A percentile compares a stretch with the other conserved stretches of the same genome.
phyloP scores from a whole-genome alignment of 2,888 invertebrate species.

The Sisyra terminalis region DNA sequence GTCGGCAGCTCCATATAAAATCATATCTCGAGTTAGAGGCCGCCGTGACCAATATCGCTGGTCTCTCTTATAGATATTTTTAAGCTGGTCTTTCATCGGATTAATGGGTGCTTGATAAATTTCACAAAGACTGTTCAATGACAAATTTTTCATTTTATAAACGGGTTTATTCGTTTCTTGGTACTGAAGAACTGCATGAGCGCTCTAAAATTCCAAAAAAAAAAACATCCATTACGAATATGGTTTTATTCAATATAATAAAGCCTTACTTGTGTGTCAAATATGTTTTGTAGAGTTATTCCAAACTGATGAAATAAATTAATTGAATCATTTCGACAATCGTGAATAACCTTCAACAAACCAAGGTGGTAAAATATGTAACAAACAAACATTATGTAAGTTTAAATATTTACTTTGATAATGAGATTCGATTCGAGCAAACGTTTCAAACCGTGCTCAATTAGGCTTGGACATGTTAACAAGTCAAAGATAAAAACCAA shows the following conservation, averaged over 20 bases:
- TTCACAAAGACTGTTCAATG: slow-evolving; percentile 81
- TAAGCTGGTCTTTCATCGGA: slow-evolving; percentile 80
- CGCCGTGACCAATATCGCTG: slow-evolving; percentile 81
- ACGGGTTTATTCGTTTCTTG: slow-evolving; percentile 83
- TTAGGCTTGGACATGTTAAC: slow-evolving; percentile 64
- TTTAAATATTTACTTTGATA: slow-evolving; percentile 48
- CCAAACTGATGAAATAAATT: slow-evolving; percentile 77
- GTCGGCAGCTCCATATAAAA: slow-evolving; percentile 80
- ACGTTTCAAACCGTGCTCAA: slow-evolving; percentile 63
- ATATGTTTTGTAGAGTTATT: slow-evolving; percentile 67
- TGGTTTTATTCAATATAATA: too few relatives aligned
- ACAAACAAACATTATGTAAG: slow-evolving; percentile 5
- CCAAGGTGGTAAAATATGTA: not conserved
- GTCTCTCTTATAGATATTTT: slow-evolving; percentile 70
- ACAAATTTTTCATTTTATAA: slow-evolving; percentile 87
- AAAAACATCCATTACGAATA: too few relatives aligned
- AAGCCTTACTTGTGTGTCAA: slow-evolving; percentile 68
- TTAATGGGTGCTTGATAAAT: slow-evolving; percentile 75
- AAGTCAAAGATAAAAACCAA: slow-evolving; percentile 80
- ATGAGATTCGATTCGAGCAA: slow-evolving; percentile 67
- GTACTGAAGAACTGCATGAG: slow-evolving; percentile 79
- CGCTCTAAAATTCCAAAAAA: slow-evolving; percentile 34
- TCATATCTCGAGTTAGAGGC: slow-evolving; percentile 80
- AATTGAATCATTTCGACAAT: slow-evolving; percentile 81
- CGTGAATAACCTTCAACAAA: slow-evolving; percentile 57